phyloP scores from a whole-genome alignment of 2,888 invertebrate species.

The Arge pagana region DNA sequence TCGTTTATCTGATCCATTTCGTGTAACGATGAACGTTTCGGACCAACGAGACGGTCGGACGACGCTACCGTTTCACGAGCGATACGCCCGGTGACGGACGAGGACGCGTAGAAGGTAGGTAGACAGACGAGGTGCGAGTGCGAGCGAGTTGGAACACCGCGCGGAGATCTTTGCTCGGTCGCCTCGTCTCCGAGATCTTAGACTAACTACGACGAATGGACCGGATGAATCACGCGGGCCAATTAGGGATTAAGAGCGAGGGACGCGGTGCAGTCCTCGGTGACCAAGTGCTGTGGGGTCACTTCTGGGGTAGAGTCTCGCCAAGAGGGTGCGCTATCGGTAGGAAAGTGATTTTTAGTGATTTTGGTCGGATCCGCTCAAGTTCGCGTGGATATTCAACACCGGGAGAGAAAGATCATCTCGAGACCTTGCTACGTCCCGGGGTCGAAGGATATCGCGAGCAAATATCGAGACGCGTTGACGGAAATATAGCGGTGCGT shows the following conservation, averaged over 20 bases:
- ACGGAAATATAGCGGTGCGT: no score
- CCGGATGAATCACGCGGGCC: conserved; percentile 54
- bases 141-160: conserved; percentile 8
- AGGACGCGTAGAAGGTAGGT: conserved; percentile 15
- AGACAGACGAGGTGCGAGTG: conserved; percentile 19
- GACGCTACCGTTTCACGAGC: conserved; percentile 34
- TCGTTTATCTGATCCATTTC: conserved; percentile 53
- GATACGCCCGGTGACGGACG: conserved; percentile 20
- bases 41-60: conserved; percentile 26
- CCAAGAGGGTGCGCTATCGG: conserved; percentile 4
- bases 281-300: background rate
- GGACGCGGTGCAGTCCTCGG: conserved; percentile 1
- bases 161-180: background rate
- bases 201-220: conserved; percentile 51
- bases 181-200: conserved; percentile 37
- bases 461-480: no score
- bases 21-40: conserved; percentile 45
- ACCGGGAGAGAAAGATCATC: no score
- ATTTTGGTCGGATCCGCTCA: conserved; percentile 6
- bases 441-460: no score
- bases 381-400: no score
- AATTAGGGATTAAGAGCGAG: conserved; percentile 47
- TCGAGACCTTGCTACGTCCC: no score
- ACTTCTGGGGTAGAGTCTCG: background rate
- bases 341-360: conserved; percentile 17